Percentiles rank a stretch among this genome's conserved stretches.
phyloP scores from a whole-genome alignment of 2,113 vertebrate species.

The Madoqua kirkii region DNA sequence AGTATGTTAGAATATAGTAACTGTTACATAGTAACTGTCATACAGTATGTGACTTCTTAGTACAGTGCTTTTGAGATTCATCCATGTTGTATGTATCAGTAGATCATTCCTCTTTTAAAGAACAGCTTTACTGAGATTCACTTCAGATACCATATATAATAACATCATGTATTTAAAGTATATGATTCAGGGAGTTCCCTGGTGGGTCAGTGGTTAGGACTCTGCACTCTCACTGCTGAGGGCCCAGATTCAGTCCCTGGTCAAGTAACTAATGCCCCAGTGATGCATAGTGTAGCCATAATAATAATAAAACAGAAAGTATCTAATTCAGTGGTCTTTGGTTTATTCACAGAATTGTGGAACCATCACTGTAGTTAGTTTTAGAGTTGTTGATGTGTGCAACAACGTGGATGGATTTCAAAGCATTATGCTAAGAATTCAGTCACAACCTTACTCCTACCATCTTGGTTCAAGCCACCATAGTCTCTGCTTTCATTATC shows the following conservation, averaged over 20 bases:
- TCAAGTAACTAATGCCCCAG: not conserved
- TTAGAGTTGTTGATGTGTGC: not conserved
- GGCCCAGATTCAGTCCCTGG: not conserved
- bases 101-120: not conserved
- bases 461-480: not conserved
- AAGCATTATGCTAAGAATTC: not conserved
- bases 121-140: not conserved
- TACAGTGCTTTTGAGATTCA: not conserved
- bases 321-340: not conserved
- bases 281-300: not conserved
- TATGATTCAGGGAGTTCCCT: not conserved
- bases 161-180: not conserved
- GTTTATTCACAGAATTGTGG: not conserved
- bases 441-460: not conserved
- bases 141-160: not conserved
- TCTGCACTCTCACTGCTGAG: not conserved
- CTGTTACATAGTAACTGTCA: not conserved
- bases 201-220: not conserved
- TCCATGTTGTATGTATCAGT: not conserved
- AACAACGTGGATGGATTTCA: not conserved
- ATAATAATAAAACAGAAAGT: not conserved
- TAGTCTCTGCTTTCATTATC: not conserved
- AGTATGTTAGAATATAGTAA: not conserved
- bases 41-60: not conserved
- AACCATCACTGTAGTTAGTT: not conserved